phyloP scores from a whole-genome alignment of 2,113 vertebrate species.

The Platichthys flesus region DNA sequence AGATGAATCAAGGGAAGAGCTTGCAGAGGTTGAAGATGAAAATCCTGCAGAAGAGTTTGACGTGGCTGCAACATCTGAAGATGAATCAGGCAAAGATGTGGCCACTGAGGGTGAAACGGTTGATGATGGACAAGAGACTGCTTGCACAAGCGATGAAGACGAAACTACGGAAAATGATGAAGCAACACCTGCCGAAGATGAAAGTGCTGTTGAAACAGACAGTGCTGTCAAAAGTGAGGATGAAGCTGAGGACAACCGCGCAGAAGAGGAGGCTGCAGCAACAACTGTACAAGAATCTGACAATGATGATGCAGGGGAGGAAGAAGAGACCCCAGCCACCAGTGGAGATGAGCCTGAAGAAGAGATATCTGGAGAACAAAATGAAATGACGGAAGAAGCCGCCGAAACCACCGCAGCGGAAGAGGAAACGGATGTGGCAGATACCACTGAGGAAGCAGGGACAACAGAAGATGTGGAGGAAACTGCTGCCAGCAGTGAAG shows the following conservation, averaged over 20 bases:
- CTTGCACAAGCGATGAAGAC: not conserved
- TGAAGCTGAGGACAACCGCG: slow-evolving; percentile 2
- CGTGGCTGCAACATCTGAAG: not conserved
- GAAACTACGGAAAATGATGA: slow-evolving; percentile 8
- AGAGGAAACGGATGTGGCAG: not conserved
- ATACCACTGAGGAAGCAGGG: not conserved
- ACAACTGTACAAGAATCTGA: slow-evolving; percentile 3
- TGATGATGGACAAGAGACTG: not conserved
- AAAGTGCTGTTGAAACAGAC: not conserved
- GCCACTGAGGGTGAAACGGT: not conserved
- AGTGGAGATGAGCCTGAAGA: not conserved
- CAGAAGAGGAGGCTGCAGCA: not conserved
- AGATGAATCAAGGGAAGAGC: not conserved
- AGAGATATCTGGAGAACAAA: not conserved
- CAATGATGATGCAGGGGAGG: not conserved
- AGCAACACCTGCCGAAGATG: slow-evolving; percentile 18
- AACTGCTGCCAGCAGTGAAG: slow-evolving; percentile 6
- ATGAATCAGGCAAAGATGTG: slow-evolving; percentile 20
- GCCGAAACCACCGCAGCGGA: not conserved
- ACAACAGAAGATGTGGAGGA: not conserved
- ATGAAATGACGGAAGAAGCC: not conserved
- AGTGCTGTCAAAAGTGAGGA: slow-evolving; percentile 4
- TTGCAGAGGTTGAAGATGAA: slow-evolving; percentile 13
- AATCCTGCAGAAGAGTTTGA: not conserved
- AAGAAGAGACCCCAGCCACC: not conserved